Evolutionary conservation across 1,140 invertebrate genomes (phyloP).

Genomic region (Archivesica marissinica): DNA sequence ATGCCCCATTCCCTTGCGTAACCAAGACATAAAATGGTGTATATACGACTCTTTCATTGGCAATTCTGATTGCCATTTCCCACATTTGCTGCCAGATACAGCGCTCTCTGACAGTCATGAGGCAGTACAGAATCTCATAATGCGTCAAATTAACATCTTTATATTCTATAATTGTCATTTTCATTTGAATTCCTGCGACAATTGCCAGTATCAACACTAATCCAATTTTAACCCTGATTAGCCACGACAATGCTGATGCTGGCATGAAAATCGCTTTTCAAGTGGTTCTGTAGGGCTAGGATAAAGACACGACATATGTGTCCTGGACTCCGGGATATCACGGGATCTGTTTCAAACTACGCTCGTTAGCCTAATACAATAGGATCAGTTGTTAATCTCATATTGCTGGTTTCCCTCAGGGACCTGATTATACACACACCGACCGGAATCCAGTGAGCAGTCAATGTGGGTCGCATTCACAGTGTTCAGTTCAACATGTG

Average conservation of each 20-base stretch:
- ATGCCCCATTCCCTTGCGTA: too few relatives aligned
- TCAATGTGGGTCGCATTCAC: background rate
- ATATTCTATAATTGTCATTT: constrained; percentile 46
- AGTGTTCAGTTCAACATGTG: constrained; percentile 7
- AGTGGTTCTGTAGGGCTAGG: background rate
- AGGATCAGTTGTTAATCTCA: constrained; percentile 33
- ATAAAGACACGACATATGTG: constrained; percentile 51
- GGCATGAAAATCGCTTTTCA: constrained; percentile 17
- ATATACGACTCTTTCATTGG: too few relatives aligned
- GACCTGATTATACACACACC: background rate
- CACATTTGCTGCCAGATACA: too few relatives aligned
- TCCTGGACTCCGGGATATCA: background rate
- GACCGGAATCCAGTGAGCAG: constrained; percentile 4
- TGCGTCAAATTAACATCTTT: constrained; percentile 22
- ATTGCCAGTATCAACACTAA: constrained; percentile 49
- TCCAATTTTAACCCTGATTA: constrained; percentile 58
- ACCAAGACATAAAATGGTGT: too few relatives aligned
- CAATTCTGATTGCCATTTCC: too few relatives aligned
- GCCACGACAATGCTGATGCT: constrained; percentile 20
- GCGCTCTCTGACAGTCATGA: background rate
- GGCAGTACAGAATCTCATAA: background rate
- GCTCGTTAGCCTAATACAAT: constrained; percentile 43
- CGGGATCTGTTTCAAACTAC: constrained; percentile 48
- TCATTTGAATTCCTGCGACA: constrained; percentile 24
- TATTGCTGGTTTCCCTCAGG: constrained; percentile 10